A percentile compares a stretch with the other conserved stretches of the same genome.
Evolutionary conservation across 2,113 vertebrate species (phyloP).

Genomic region (Nycticorax nycticorax): DNA sequence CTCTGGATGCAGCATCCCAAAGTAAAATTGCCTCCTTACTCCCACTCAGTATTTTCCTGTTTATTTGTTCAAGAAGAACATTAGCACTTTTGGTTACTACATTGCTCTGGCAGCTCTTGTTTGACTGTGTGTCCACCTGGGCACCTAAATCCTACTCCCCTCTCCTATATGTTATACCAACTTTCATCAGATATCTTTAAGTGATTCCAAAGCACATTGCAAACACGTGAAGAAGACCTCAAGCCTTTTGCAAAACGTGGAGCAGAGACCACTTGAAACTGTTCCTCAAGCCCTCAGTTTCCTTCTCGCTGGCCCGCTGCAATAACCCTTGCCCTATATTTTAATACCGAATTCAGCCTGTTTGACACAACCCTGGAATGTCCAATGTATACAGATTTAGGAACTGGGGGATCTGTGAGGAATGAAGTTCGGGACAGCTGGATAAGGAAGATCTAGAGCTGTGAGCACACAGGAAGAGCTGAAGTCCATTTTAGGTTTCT

Average conservation of each 20-base stretch:
- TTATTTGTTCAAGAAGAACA: not conserved
- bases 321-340: constrained; percentile 28
- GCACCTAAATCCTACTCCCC: not conserved
- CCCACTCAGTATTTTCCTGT: not conserved
- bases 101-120: not conserved
- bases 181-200: not conserved
- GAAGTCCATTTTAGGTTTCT: not conserved
- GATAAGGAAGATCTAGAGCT: not conserved
- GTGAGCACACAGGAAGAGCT: not conserved
- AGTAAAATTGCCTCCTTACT: not conserved
- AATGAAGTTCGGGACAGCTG: constrained; percentile 33
- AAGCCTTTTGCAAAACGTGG: constrained; percentile 11
- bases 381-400: constrained; percentile 41
- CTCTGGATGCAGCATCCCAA: not conserved
- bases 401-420: constrained; percentile 43
- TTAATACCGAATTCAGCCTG: not conserved
- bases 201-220: not conserved
- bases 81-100: not conserved
- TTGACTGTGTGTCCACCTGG: not conserved
- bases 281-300: not conserved
- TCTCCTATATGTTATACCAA: not conserved
- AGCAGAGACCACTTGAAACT: not conserved
- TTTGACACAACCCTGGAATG: constrained; percentile 39
- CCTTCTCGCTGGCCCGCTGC: not conserved
- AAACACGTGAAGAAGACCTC: not conserved